Conservation (phyloP, 2,797 vertebrate species). For the Acrossocheilus wenchowensis region DNA sequence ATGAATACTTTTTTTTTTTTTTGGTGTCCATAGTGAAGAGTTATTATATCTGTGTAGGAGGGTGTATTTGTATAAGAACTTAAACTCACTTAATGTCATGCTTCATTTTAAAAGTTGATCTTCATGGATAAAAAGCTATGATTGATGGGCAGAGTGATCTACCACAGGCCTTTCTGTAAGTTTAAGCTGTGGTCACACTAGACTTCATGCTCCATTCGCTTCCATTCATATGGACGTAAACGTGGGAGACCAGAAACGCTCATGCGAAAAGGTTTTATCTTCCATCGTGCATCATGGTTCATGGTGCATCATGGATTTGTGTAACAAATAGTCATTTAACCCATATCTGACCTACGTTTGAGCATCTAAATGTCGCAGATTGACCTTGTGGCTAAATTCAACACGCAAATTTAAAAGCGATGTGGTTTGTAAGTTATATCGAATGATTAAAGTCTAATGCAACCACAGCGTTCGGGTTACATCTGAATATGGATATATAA, state of each 20-base stretch:
- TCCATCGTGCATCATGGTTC: neutral
- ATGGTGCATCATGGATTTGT: too few relatives aligned
- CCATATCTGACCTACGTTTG: neutral
- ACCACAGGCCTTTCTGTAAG: neutral
- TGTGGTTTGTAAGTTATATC: neutral
- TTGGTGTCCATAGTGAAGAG: neutral
- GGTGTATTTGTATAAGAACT: neutral
- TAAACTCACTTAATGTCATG: neutral
- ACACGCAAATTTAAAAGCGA: neutral
- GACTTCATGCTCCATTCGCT: neutral
- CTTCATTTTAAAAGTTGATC: neutral
- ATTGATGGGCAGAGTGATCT: slow-evolving; percentile 1
- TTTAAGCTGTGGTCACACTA: neutral
- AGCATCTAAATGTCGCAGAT: neutral
- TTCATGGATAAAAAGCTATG: slow-evolving; percentile 5
- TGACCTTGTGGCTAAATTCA: neutral
- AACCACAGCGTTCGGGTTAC: neutral
- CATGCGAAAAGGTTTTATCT: neutral
- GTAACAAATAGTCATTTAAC: neutral
- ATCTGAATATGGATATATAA: neutral
- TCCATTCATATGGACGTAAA: neutral
- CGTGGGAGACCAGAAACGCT: neutral
- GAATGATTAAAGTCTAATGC: neutral
- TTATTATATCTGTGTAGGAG: neutral
- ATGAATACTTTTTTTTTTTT: neutral